Percentiles rank a stretch among this genome's conserved stretches.
phyloP scores from a whole-genome alignment of 2,888 invertebrate genomes.

The Sycophila texana region DNA sequence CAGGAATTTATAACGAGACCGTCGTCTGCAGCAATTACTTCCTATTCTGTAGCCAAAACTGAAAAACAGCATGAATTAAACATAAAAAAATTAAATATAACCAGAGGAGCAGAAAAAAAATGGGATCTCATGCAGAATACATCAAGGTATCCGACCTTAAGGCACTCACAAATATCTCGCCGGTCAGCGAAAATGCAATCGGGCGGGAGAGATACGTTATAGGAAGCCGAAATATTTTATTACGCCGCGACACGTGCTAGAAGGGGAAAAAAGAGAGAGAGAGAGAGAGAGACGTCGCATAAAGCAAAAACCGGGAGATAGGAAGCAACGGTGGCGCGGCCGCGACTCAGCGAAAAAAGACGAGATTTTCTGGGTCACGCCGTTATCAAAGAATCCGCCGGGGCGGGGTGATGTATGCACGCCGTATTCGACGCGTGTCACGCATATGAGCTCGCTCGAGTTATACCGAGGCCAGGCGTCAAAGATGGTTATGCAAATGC shows the following conservation, averaged over 20 bases:
- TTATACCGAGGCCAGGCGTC: conserved; percentile 6
- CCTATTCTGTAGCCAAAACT: no score
- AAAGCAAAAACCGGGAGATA: neutral
- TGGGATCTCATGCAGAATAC: no score
- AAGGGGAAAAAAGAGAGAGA: neutral
- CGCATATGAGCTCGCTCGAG: neutral
- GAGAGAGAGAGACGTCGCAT: neutral
- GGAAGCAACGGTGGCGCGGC: neutral
- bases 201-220: no score
- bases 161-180: no score
- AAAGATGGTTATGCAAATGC: conserved; percentile 50
- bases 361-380: conserved; percentile 34
- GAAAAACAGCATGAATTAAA: no score
- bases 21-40: no score
- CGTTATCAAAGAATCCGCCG: conserved; percentile 41
- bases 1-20: no score
- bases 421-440: conserved; percentile 26
- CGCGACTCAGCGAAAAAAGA: neutral
- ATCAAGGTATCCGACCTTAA: no score
- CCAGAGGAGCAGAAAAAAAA: no score
- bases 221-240: neutral
- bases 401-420: conserved; percentile 5
- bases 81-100: no score
- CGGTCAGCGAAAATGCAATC: no score
- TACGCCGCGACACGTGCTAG: neutral